phyloP scores from a whole-genome alignment of 2,888 invertebrate genomes.

The Biston stratarius region DNA sequence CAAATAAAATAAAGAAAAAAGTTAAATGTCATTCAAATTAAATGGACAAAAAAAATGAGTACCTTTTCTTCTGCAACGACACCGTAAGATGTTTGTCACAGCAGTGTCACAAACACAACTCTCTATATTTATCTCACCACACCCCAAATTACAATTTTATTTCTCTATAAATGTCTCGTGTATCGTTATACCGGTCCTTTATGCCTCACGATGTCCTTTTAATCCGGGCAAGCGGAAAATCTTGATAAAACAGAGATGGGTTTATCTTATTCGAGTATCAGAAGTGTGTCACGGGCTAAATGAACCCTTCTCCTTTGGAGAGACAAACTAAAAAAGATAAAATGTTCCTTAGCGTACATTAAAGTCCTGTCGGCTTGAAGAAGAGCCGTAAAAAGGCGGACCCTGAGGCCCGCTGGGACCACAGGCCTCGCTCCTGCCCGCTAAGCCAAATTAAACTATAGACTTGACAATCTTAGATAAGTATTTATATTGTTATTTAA shows the following conservation, averaged over 20 bases:
- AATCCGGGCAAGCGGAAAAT: constrained; percentile 64
- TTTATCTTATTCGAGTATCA: constrained; percentile 75
- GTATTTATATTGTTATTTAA: constrained; percentile 5
- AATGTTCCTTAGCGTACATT: constrained; percentile 82
- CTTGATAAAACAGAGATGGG: constrained; percentile 66
- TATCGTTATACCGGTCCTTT: constrained; percentile 43
- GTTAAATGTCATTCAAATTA: too few relatives aligned
- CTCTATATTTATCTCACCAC: constrained; percentile 45
- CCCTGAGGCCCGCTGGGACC: constrained; percentile 65
- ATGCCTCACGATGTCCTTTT: constrained; percentile 46
- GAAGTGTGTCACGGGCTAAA: constrained; percentile 77
- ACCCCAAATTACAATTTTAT: constrained; percentile 63
- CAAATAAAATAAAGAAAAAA: too few relatives aligned
- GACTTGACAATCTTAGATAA: constrained; percentile 58
- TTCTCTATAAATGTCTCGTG: constrained; percentile 58
- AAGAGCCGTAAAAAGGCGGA: constrained; percentile 77
- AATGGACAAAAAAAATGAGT: too few relatives aligned
- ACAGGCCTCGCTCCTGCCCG: constrained; percentile 54
- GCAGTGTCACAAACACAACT: too few relatives aligned
- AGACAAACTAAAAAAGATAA: constrained; percentile 83
- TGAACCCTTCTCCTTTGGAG: constrained; percentile 78
- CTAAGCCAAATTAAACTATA: constrained; percentile 74
- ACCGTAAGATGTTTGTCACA: too few relatives aligned
- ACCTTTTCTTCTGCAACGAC: too few relatives aligned
- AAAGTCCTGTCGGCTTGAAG: constrained; percentile 75